phyloP scores from a whole-genome alignment of 2,113 vertebrate genomes.

The Atractosteus spatula region DNA sequence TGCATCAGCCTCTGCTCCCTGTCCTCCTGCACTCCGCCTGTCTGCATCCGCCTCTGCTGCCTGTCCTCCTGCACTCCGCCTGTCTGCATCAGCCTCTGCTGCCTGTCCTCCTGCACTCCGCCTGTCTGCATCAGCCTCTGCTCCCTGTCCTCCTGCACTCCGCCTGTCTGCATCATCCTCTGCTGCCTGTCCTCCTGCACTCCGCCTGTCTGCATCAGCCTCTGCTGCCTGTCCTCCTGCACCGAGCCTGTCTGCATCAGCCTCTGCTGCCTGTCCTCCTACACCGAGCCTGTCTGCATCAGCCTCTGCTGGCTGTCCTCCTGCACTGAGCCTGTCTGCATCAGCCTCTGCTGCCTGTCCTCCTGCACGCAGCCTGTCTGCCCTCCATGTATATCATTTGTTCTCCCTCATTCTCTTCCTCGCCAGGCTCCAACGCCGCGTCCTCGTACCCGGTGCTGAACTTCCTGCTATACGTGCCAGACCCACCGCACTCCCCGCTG shows the following conservation, averaged over 20 bases:
- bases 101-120: not conserved
- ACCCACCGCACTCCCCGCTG: constrained; percentile 83
- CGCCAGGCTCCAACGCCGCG: constrained; percentile 84
- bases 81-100: not conserved
- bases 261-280: not conserved
- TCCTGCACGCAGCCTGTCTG: not conserved
- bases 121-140: not conserved
- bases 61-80: not conserved
- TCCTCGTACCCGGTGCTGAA: constrained; percentile 91
- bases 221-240: not conserved
- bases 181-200: not conserved
- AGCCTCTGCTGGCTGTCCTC: too few species aligned
- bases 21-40: not conserved
- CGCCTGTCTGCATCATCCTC: too few species aligned
- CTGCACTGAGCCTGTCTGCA: not conserved
- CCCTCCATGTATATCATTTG: not conserved
- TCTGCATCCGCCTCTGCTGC: not conserved
- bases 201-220: not conserved
- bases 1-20: too few species aligned
- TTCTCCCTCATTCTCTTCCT: constrained; percentile 4
- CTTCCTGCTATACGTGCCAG: constrained; percentile 89
- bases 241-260: not conserved
- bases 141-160: not conserved
- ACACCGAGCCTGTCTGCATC: not conserved
- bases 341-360: too few species aligned